phyloP scores from a whole-genome alignment of 2,113 vertebrate genomes.

The Actinemys pallida region DNA sequence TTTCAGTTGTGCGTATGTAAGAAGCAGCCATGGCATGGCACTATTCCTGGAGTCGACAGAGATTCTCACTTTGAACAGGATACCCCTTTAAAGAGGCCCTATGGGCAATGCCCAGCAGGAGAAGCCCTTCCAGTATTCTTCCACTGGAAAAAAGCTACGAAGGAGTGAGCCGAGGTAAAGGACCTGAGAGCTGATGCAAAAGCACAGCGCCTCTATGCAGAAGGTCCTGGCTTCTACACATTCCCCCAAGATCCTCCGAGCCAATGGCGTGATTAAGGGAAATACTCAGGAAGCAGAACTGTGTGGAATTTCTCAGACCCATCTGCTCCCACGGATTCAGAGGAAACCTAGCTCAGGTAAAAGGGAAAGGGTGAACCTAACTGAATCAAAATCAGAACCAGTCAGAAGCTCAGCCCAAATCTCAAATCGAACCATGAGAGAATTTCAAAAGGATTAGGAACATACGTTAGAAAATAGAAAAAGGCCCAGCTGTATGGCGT shows the following conservation, averaged over 20 bases:
- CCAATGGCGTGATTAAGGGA: conserved; percentile 58
- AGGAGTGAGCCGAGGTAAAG: conserved; percentile 55
- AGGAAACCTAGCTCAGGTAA: conserved; percentile 17
- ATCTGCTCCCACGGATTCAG: conserved; percentile 67
- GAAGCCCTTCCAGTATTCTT: conserved; percentile 34
- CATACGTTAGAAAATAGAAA: conserved; percentile 1
- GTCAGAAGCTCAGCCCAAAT: conserved; percentile 56
- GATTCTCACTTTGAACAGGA: conserved; percentile 65
- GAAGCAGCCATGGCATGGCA: conserved; percentile 55
- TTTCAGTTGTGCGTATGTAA: conserved; percentile 62
- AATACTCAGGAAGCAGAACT: conserved; percentile 65
- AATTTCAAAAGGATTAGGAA: conserved; percentile 11
- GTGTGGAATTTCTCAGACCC: conserved; percentile 43
- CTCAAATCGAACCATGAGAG: conserved; percentile 8
- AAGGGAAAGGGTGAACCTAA: conserved; percentile 30
- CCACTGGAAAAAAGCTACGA: conserved; percentile 45
- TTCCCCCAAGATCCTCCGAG: conserved; percentile 65
- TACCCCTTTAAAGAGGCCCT: conserved; percentile 52
- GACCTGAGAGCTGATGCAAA: conserved; percentile 47
- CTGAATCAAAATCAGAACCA: conserved; percentile 16
- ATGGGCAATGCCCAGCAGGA: neutral
- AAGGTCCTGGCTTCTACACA: conserved; percentile 71
- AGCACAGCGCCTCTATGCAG: conserved; percentile 55
- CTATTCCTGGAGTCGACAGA: conserved; percentile 14
- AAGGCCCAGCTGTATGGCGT: neutral